Evolutionary conservation across 2,888 invertebrate species (phyloP).

Genomic region (Torymus tubicola): DNA sequence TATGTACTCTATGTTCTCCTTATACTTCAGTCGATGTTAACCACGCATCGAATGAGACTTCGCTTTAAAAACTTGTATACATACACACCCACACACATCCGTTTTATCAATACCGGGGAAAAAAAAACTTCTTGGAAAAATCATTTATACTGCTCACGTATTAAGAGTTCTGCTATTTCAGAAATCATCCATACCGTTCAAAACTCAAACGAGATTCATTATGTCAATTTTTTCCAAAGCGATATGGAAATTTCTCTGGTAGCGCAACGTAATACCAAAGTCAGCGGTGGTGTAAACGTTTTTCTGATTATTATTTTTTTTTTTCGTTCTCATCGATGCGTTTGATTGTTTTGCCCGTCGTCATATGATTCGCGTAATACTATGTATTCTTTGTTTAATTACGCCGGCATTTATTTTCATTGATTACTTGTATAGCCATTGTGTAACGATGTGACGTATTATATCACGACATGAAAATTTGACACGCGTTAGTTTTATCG

Average conservation of each 20-base stretch:
- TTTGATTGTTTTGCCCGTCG: slow-evolving; percentile 47
- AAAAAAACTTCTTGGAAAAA: slow-evolving; percentile 36
- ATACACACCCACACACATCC: slow-evolving; percentile 13
- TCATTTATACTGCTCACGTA: slow-evolving; percentile 26
- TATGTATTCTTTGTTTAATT: slow-evolving; percentile 41
- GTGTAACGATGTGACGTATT: slow-evolving; percentile 50
- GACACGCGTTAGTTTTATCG: slow-evolving; percentile 44
- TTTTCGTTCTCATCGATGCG: slow-evolving; percentile 19
- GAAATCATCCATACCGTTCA: slow-evolving; percentile 34
- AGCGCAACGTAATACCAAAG: slow-evolving; percentile 47
- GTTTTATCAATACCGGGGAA: slow-evolving; percentile 17
- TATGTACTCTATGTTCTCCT: slow-evolving; percentile 44
- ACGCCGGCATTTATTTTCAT: slow-evolving; percentile 57
- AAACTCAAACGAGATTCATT: slow-evolving; percentile 13
- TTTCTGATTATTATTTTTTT: slow-evolving; percentile 25
- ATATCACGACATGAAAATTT: slow-evolving; percentile 36
- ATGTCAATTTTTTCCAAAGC: slow-evolving; percentile 17
- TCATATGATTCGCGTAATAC: slow-evolving; percentile 41
- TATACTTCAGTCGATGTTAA: slow-evolving; percentile 26
- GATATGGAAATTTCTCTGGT: slow-evolving; percentile 32
- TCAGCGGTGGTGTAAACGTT: slow-evolving; percentile 36
- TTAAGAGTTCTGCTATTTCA: slow-evolving; percentile 48
- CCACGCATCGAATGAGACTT: background rate
- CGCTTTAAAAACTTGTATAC: slow-evolving; percentile 16
- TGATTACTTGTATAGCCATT: slow-evolving; percentile 47